These are phyloP conservation scores for Brachyalestes nurse DNA, from an alignment of 2,797 vertebrate genomes.

Conservation along the genomic window DNA sequence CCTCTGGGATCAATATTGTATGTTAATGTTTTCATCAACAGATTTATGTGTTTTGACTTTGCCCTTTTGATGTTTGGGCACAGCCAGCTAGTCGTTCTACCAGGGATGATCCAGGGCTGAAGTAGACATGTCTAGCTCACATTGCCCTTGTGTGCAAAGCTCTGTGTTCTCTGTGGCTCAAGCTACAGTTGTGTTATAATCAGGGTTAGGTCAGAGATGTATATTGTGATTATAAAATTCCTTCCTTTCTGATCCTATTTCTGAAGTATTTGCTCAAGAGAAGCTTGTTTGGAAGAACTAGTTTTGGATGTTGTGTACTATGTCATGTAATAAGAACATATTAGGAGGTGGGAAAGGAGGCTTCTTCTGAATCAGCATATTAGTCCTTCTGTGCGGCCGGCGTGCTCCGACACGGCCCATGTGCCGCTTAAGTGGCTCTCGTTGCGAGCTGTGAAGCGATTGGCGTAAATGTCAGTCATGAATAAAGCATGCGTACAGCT, in stretches of 20 bases:
- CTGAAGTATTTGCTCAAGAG: not conserved
- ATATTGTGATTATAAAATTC: not conserved
- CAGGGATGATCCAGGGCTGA: too few relatives aligned
- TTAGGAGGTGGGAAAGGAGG: not conserved
- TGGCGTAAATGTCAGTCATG: slow-evolving; percentile 76
- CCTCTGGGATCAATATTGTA: too few relatives aligned
- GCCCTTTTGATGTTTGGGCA: too few relatives aligned
- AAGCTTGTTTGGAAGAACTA: not conserved
- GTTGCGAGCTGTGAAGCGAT: slow-evolving; percentile 67
- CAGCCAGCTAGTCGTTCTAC: too few relatives aligned
- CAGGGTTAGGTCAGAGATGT: not conserved
- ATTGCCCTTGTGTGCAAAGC: not conserved
- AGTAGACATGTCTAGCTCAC: too few relatives aligned
- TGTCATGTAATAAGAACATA: not conserved
- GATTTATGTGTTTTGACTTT: too few relatives aligned
- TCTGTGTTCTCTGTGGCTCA: not conserved
- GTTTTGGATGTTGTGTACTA: not conserved
- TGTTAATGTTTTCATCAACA: too few relatives aligned
- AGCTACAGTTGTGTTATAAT: not conserved
- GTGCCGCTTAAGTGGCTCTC: slow-evolving; percentile 71
- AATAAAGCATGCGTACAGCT: slow-evolving; percentile 77
- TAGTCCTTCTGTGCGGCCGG: slow-evolving; percentile 17
- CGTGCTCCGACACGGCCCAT: slow-evolving; percentile 60
- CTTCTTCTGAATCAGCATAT: not conserved
- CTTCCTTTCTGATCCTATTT: not conserved